These are phyloP conservation scores for Papilio helenus DNA, from an alignment of 1,140 invertebrate genomes.

Conservation along the genomic window DNA sequence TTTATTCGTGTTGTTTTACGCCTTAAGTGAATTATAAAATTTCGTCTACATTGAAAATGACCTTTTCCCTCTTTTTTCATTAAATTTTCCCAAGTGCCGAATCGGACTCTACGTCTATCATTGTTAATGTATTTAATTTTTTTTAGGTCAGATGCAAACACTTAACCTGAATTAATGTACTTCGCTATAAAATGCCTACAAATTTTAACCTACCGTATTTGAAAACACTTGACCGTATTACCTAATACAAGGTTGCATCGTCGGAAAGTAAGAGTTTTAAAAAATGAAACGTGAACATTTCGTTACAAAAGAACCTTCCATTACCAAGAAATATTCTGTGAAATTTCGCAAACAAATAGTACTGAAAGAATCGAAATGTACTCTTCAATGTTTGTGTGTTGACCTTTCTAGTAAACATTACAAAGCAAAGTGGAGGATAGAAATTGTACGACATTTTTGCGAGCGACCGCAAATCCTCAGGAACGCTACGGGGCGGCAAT, in stretches of 20 bases:
- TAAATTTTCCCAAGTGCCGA: background rate
- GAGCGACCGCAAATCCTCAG: slow-evolving; percentile 51
- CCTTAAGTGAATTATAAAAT: too few relatives aligned
- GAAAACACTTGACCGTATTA: slow-evolving; percentile 37
- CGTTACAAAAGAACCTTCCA: background rate
- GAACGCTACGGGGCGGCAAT: slow-evolving; percentile 50
- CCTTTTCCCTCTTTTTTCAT: background rate
- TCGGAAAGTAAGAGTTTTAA: background rate
- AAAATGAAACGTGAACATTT: background rate
- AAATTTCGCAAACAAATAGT: background rate
- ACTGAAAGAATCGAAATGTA: slow-evolving; percentile 29
- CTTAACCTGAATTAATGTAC: slow-evolving; percentile 37
- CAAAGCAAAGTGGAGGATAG: slow-evolving; percentile 16
- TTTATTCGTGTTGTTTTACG: too few relatives aligned
- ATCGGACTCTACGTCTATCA: background rate
- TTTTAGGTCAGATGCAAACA: slow-evolving; percentile 28
- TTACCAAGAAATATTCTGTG: background rate
- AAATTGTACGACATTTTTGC: slow-evolving; percentile 48
- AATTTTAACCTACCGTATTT: slow-evolving; percentile 31
- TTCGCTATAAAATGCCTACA: slow-evolving; percentile 32
- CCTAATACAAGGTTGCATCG: slow-evolving; percentile 17
- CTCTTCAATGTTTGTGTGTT: slow-evolving; percentile 27
- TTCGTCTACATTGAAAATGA: too few relatives aligned
- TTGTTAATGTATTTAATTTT: background rate
- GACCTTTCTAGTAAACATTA: slow-evolving; percentile 19